Evolutionary conservation across 2,797 vertebrate genomes (phyloP), one percentile per base, ranked within the genome.

Genomic region (Taeniopygia guttata): DNA sequence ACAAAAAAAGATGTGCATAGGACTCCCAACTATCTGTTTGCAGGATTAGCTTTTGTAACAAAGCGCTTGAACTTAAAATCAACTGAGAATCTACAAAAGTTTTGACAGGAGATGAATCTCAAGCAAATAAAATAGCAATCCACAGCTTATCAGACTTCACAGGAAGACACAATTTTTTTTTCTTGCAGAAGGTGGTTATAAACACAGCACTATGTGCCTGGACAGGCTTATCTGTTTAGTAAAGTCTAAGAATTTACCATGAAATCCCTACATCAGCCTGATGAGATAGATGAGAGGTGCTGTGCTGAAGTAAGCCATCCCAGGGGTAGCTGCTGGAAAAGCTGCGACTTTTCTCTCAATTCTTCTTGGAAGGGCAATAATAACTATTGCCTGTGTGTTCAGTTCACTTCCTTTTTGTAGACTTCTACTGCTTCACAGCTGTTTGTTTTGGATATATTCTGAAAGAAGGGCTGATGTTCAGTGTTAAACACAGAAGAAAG

Each of bases 141-240:
- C 32, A 38, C 38, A 58, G 42, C 1, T 89, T 84, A 77, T n/a
- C 15, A 0, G 30, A 36, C 77, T 75, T 89, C 67, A 52, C 48
- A 51, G 66, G 67, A 89, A 76, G 52, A 34, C n/a, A 36, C 4
- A 1, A 7, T 11, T 25, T 54, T 56, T 42, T 16, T 42, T 58
- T 46, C 59, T 72, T 70, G 74, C 56, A 90, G 83, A 91, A 60
- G 27, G 40, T 85, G 60, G 42, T 46, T 80, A 30, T 74, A 92
- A 49, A 54, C 68, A 62, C 48, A 78, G 56, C 46, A 49, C 36
- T 27, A 7, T 84, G 43, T 89, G 90, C 68, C 74, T 84, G 90
- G 48, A 43, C 81, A 87, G 48, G 88, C 64, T 93, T 90, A 81
- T 91, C 95, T 93, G 92, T 70, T 90, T 79, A 93, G 59, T 46